A percentile compares a stretch with the other conserved stretches of the same genome.
phyloP scores from a whole-genome alignment of 2,888 invertebrate genomes.

The Hymenopus coronatus region DNA sequence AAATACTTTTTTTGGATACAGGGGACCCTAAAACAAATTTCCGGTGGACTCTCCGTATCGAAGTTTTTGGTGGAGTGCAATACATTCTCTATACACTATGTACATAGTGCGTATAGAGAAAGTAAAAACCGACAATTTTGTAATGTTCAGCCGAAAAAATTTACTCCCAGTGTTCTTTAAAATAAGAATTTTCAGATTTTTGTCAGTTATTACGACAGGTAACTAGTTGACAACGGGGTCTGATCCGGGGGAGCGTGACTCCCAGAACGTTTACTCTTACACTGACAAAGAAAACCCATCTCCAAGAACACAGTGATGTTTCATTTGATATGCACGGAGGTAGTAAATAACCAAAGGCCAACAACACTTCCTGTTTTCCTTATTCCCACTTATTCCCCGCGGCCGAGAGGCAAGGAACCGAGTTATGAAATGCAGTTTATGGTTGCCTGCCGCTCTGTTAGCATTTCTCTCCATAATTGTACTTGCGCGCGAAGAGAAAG shows the following conservation, averaged over 20 bases:
- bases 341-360: neutral
- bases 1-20: no score
- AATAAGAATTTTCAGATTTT: no score
- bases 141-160: no score
- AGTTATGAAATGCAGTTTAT: slow-evolving; percentile 17
- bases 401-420: neutral
- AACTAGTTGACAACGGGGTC: no score
- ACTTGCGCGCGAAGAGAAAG: neutral
- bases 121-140: no score
- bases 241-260: neutral
- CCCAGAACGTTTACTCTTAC: neutral
- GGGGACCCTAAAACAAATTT: no score
- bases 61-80: no score
- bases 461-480: neutral
- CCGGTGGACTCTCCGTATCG: no score
- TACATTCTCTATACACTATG: no score
- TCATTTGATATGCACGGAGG: neutral
- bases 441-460: neutral
- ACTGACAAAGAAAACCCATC: neutral
- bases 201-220: no score
- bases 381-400: neutral
- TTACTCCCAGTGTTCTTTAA: no score
- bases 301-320: neutral
- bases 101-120: no score
- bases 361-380: neutral